Evolutionary conservation across 2,113 vertebrate species (phyloP).

Genomic region (Nothoprocta pentlandii): DNA sequence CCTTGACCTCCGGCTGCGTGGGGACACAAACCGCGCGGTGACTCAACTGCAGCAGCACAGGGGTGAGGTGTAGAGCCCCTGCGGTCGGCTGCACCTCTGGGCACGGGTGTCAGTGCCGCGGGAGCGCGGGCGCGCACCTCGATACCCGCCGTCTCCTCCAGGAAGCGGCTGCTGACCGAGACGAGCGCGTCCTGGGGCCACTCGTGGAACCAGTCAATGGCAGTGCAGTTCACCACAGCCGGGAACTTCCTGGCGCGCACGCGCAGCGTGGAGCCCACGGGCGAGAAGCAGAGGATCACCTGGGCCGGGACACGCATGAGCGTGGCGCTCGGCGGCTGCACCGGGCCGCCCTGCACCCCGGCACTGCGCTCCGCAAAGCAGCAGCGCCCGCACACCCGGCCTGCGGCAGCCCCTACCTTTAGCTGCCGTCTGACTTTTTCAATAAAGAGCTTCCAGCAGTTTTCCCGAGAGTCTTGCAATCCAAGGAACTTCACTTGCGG

Average conservation of each 20-base stretch:
- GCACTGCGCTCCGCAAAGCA: too few species aligned
- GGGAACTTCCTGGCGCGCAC: conserved; percentile 80
- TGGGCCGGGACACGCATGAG: background rate
- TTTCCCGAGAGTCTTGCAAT: conserved; percentile 70
- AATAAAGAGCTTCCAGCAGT: conserved; percentile 80
- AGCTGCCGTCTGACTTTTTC: conserved; percentile 79
- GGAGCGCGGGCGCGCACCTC: conserved; percentile 31
- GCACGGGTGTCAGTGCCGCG: background rate
- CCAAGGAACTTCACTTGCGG: conserved; percentile 77
- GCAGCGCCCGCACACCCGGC: too few species aligned
- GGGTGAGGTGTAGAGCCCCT: background rate
- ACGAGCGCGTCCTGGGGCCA: conserved; percentile 79
- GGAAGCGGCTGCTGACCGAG: conserved; percentile 80
- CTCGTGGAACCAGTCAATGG: conserved; percentile 84
- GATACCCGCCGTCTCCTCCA: conserved; percentile 74
- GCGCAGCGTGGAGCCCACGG: conserved; percentile 78
- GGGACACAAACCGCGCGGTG: background rate
- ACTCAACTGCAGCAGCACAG: rapidly evolving
- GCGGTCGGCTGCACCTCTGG: too few species aligned
- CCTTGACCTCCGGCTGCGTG: conserved; percentile 74
- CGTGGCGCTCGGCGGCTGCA: rapidly evolving
- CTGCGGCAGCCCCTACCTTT: conserved; percentile 57
- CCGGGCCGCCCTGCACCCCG: too few species aligned
- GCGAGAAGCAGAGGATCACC: conserved; percentile 84
- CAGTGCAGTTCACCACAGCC: conserved; percentile 78